Conservation (phyloP, 2,797 vertebrate genomes). For the Melanotaenia pygmaea region DNA sequence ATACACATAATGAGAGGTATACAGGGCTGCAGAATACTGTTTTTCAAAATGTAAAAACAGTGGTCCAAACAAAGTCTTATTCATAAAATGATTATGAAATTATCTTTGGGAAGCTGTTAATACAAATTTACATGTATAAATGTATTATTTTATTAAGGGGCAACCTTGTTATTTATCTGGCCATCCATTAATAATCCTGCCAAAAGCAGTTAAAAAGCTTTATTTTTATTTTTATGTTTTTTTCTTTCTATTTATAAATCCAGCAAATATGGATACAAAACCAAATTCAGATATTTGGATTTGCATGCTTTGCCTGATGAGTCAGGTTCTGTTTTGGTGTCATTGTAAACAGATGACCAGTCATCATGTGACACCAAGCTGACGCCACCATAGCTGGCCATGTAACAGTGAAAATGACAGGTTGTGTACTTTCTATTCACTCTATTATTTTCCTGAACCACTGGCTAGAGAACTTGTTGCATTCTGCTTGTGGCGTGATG, state of each 20-base stretch:
- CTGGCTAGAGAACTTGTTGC: not conserved
- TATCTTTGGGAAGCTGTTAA: not conserved
- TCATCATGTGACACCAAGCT: conserved; percentile 52
- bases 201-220: not conserved
- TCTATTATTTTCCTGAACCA: conserved; percentile 12
- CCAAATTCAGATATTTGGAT: conserved; percentile 11
- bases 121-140: not conserved
- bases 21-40: conserved; percentile 5
- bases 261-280: conserved; percentile 24
- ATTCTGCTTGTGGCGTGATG: conserved; percentile 18
- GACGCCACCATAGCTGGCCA: conserved; percentile 29
- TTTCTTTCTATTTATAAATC: not conserved
- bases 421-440: conserved; percentile 31
- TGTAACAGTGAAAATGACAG: conserved; percentile 34
- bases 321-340: conserved; percentile 50
- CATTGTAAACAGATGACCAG: conserved; percentile 44
- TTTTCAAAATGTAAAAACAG: conserved; percentile 5
- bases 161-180: not conserved
- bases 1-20: conserved; percentile 32
- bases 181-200: not conserved
- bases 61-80: not conserved
- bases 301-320: conserved; percentile 39
- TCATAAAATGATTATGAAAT: not conserved
- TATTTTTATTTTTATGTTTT: not conserved
- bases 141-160: not conserved